phyloP scores from a whole-genome alignment of 1,140 invertebrate genomes.

The Philopotamus ludificatus region DNA sequence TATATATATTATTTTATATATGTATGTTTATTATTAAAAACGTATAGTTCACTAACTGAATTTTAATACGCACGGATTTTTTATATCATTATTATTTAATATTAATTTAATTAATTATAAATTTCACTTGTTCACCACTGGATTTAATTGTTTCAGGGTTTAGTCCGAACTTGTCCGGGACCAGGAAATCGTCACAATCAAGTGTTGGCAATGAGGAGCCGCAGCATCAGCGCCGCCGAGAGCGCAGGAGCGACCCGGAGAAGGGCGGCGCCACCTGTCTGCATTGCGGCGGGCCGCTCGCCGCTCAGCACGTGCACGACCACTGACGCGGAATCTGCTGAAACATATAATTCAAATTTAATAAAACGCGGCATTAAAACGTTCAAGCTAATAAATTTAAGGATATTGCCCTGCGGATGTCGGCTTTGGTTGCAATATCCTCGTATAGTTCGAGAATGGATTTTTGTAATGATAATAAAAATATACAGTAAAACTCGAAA shows the following conservation, averaged over 20 bases:
- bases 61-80: too few relatives aligned
- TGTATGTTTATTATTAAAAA: background rate
- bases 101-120: background rate
- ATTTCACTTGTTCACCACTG: background rate
- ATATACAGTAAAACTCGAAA: too few relatives aligned
- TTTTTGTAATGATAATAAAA: too few relatives aligned
- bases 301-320: slow-evolving; percentile 67
- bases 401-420: too few relatives aligned
- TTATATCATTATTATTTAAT: background rate
- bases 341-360: slow-evolving; percentile 29
- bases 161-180: background rate
- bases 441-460: too few relatives aligned
- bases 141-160: background rate
- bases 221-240: slow-evolving; percentile 29
- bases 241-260: slow-evolving; percentile 46
- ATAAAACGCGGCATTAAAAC: background rate
- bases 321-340: slow-evolving; percentile 63
- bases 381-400: too few relatives aligned
- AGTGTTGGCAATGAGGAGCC: slow-evolving; percentile 16
- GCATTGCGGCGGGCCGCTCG: slow-evolving; percentile 74
- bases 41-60: too few relatives aligned
- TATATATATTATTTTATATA: too few relatives aligned
- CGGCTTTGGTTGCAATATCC: too few relatives aligned
- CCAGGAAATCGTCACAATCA: slow-evolving; percentile 10
- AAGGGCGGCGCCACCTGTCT: slow-evolving; percentile 61